Conservation (phyloP, 2,113 vertebrate genomes). For the Mesitornis unicolor region DNA sequence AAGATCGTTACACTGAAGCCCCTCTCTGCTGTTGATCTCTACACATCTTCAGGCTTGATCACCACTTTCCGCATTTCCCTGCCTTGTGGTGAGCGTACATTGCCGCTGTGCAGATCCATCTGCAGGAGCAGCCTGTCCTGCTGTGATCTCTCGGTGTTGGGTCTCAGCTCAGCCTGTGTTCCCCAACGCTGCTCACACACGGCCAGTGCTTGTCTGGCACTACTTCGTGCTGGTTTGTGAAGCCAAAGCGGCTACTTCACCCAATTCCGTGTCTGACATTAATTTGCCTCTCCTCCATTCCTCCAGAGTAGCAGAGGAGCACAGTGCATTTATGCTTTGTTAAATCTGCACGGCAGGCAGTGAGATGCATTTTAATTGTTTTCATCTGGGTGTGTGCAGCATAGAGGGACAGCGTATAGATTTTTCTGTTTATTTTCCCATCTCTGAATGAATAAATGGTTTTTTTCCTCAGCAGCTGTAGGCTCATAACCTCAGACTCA, state of each 20-base stretch:
- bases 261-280: neutral
- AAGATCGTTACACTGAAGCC: neutral
- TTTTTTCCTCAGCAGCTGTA: neutral
- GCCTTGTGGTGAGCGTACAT: neutral
- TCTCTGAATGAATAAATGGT: neutral
- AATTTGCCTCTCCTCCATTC: neutral
- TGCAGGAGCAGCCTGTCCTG: neutral
- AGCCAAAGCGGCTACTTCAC: neutral
- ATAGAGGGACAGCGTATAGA: neutral
- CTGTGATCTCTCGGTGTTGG: neutral
- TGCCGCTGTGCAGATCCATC: neutral
- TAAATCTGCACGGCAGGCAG: neutral
- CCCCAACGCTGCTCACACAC: rapidly evolving
- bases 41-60: rapidly evolving
- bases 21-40: neutral
- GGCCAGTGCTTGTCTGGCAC: neutral
- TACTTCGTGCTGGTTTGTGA: neutral
- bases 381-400: neutral
- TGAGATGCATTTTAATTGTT: neutral
- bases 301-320: neutral
- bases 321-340: neutral
- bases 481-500: neutral
- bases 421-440: neutral
- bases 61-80: neutral
- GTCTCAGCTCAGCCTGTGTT: neutral